These are phyloP conservation scores for Gonatopus flavifemur DNA, from an alignment of 1,140 invertebrate genomes.

Conservation along the genomic window DNA sequence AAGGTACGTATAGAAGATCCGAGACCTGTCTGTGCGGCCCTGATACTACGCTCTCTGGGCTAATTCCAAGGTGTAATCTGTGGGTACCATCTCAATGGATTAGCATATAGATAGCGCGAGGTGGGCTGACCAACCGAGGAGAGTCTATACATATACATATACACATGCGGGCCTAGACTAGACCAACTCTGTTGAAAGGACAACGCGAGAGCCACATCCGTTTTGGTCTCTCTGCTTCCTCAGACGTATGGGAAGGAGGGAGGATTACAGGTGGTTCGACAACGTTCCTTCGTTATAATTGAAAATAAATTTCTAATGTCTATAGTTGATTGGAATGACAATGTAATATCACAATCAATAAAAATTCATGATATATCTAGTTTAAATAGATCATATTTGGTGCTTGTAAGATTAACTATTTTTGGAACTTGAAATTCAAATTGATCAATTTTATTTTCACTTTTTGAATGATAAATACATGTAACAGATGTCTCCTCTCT, in stretches of 20 bases:
- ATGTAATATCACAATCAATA: no score
- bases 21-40: conserved; percentile 43
- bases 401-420: no score
- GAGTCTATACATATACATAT: conserved; percentile 34
- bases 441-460: no score
- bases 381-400: no score
- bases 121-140: conserved; percentile 49
- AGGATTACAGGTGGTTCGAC: conserved; percentile 35
- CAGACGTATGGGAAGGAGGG: conserved; percentile 26
- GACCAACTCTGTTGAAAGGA: conserved; percentile 24
- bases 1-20: conserved; percentile 43
- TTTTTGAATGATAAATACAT: no score
- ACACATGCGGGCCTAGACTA: conserved; percentile 37
- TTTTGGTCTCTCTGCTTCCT: conserved; percentile 41
- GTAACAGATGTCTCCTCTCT: no score
- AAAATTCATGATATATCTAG: no score
- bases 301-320: conserved; percentile 14
- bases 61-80: conserved; percentile 59
- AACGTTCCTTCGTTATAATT: conserved; percentile 24
- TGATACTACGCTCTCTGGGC: conserved; percentile 47
- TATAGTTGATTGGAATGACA: no score
- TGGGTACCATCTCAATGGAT: conserved; percentile 59
- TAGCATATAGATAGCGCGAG: conserved; percentile 60
- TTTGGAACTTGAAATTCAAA: no score
- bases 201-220: conserved; percentile 37